Evolutionary conservation across 2,113 vertebrate genomes (phyloP).

Genomic region (Scomber colias): DNA sequence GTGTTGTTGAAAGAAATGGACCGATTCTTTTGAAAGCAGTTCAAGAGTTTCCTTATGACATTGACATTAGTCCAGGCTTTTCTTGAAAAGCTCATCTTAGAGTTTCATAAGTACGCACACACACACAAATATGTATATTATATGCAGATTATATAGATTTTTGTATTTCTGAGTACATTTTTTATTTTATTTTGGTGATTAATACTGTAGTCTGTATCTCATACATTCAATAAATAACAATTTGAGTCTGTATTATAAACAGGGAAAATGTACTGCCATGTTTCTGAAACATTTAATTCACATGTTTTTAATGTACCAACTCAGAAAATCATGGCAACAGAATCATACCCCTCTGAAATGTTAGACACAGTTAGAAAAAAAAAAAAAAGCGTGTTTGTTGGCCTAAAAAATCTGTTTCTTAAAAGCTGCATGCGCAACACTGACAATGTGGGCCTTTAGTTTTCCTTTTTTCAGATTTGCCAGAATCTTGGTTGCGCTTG

Average conservation of each 20-base stretch:
- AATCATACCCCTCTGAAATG: constrained; percentile 3
- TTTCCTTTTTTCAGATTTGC: constrained; percentile 50
- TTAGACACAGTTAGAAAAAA: constrained; percentile 32
- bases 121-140: too few relatives aligned
- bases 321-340: constrained; percentile 10
- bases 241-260: not conserved
- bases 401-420: constrained; percentile 40
- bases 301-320: constrained; percentile 23
- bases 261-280: not conserved
- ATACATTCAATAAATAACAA: constrained; percentile 1
- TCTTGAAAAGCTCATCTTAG: not conserved
- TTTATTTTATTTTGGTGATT: not conserved
- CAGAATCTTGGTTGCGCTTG: constrained; percentile 56
- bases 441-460: constrained; percentile 44
- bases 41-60: not conserved
- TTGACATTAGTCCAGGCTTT: not conserved
- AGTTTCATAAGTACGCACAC: not conserved
- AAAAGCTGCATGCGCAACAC: constrained; percentile 23
- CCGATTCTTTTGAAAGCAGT: not conserved
- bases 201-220: not conserved
- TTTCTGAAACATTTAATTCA: constrained; percentile 14
- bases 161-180: not conserved
- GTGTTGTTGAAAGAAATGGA: too few relatives aligned
- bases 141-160: not conserved
- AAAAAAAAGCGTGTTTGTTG: constrained; percentile 8